These are phyloP conservation scores for Hydropotes inermis DNA, from an alignment of 2,113 vertebrate species.

Conservation along the genomic window DNA sequence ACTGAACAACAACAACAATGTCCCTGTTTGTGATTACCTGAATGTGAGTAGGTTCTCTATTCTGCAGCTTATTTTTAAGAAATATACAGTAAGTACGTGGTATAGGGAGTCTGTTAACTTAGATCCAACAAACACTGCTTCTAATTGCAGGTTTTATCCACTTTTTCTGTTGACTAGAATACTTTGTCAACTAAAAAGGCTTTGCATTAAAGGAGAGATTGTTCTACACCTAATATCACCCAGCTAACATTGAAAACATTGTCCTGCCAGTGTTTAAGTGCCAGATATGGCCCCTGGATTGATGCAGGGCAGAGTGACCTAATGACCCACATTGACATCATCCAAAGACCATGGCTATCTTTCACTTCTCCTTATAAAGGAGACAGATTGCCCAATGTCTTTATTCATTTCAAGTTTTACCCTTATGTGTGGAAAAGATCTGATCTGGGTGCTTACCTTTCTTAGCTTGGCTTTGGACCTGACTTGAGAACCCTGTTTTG, in stretches of 20 bases:
- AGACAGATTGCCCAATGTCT: not conserved
- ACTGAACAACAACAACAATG: not conserved
- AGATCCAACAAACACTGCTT: not conserved
- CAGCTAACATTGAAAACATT: not conserved
- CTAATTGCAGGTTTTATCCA: not conserved
- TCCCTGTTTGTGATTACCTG: not conserved
- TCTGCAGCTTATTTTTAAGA: not conserved
- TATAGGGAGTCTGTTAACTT: not conserved
- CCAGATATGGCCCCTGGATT: not conserved
- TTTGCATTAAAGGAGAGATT: not conserved
- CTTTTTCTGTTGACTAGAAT: not conserved
- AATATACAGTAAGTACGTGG: not conserved
- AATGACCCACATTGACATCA: slow-evolving; percentile 1
- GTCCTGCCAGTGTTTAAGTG: not conserved
- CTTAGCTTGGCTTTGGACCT: slow-evolving; percentile 11
- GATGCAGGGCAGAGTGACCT: not conserved
- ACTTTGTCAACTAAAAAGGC: not conserved
- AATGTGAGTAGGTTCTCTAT: not conserved
- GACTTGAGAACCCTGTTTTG: not conserved
- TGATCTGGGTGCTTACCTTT: not conserved
- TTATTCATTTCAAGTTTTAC: not conserved
- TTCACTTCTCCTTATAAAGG: not conserved
- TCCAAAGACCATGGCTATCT: not conserved
- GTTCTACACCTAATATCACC: not conserved
- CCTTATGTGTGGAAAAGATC: not conserved